These are phyloP conservation scores for Agapornis canus DNA, from an alignment of 2,797 vertebrate species.

Conservation along the genomic window DNA sequence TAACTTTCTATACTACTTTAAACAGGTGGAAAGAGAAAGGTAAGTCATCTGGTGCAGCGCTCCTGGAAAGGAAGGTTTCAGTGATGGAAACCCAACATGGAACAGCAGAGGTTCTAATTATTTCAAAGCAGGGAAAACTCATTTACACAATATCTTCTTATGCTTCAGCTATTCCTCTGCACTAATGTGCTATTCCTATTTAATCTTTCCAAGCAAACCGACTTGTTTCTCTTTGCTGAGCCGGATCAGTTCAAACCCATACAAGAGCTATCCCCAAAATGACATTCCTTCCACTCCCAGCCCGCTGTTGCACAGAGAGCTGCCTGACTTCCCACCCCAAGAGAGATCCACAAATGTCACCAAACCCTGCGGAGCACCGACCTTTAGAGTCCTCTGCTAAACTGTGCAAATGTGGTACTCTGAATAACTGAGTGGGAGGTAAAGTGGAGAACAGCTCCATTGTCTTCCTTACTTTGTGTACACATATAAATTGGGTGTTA, in stretches of 20 bases:
- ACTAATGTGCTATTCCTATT: neutral
- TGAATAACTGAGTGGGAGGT: neutral
- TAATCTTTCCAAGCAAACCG: neutral
- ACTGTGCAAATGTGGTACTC: neutral
- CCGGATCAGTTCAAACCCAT: neutral
- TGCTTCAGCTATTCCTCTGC: neutral
- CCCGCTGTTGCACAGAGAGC: neutral
- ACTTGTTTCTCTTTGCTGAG: neutral
- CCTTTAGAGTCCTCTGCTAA: neutral
- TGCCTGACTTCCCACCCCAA: neutral
- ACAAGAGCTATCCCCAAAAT: neutral
- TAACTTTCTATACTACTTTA: neutral
- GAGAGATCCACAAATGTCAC: constrained; percentile 6
- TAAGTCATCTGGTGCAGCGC: neutral
- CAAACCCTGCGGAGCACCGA: neutral
- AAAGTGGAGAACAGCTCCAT: neutral
- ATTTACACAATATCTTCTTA: neutral
- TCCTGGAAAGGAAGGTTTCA: neutral
- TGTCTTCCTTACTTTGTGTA: neutral
- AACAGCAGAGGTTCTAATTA: neutral
- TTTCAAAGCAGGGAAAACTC: neutral
- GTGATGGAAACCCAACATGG: neutral
- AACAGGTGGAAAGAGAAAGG: neutral
- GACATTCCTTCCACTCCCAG: neutral
- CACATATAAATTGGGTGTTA: neutral